phyloP scores from a whole-genome alignment of 2,888 invertebrate genomes.

The Hirtodrosophila trivittata region DNA sequence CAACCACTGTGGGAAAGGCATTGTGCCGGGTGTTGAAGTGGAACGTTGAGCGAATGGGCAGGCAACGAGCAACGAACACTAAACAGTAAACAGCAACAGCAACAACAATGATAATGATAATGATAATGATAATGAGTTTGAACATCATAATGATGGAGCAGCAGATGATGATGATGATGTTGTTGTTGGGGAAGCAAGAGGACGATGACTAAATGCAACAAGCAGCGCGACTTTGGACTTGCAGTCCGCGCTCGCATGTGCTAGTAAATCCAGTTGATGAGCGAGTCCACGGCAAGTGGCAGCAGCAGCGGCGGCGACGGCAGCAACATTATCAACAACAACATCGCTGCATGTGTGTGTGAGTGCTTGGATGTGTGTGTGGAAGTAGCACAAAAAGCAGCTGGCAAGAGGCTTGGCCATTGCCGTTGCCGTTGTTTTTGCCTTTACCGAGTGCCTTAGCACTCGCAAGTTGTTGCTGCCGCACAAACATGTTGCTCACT shows the following conservation, averaged over 20 bases:
- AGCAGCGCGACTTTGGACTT: conserved; percentile 69
- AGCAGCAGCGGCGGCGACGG: conserved; percentile 42
- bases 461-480: conserved; percentile 41
- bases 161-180: conserved; percentile 16
- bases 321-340: conserved; percentile 56
- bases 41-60: conserved; percentile 61
- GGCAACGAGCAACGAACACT: conserved; percentile 30
- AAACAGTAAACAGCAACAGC: conserved; percentile 6
- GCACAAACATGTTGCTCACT: conserved; percentile 77
- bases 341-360: conserved; percentile 31
- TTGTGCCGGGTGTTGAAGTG: conserved; percentile 70
- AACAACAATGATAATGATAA: conserved; percentile 6
- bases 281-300: conserved; percentile 72
- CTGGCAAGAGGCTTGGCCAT: conserved; percentile 62
- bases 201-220: conserved; percentile 75
- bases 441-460: conserved; percentile 53
- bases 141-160: conserved; percentile 2
- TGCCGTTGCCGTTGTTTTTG: conserved; percentile 52
- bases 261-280: conserved; percentile 69
- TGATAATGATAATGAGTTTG: too few species aligned
- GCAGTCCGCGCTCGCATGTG: conserved; percentile 53
- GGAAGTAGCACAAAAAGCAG: conserved; percentile 68
- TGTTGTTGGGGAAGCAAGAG: conserved; percentile 30
- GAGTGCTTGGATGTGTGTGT: conserved; percentile 20
- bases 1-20: conserved; percentile 68